Conservation (phyloP, 2,113 vertebrate species). For the Motacilla tschutschensis region DNA sequence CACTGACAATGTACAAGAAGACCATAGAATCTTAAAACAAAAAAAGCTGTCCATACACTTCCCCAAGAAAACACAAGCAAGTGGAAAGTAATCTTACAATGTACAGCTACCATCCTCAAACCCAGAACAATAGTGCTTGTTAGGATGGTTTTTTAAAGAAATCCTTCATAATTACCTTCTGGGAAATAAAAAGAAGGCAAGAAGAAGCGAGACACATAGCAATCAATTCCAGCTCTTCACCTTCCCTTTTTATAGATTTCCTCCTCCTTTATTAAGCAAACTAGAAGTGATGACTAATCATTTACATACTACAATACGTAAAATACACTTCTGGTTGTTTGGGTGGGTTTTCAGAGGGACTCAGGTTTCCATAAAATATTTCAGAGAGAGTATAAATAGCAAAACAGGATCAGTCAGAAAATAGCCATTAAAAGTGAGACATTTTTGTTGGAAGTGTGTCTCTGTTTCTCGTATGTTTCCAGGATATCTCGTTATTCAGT, state of each 20-base stretch:
- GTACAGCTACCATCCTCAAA: neutral
- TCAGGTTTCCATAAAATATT: neutral
- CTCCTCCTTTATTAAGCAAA: neutral
- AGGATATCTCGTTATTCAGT: neutral
- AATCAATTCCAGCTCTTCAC: neutral
- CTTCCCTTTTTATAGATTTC: neutral
- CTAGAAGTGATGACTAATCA: conserved; percentile 23
- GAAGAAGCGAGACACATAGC: neutral
- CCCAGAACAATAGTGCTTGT: neutral
- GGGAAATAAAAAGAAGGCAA: neutral
- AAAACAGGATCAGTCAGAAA: neutral
- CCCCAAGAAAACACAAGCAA: neutral
- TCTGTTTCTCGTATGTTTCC: accelerated
- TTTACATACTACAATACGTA: conserved; percentile 23
- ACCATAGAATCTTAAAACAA: neutral
- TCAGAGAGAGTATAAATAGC: neutral
- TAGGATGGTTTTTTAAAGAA: neutral
- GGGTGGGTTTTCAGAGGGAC: neutral
- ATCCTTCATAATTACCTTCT: conserved; percentile 51
- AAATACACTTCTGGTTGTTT: conserved; percentile 23
- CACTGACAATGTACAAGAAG: neutral
- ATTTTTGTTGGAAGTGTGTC: neutral
- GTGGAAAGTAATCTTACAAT: neutral
- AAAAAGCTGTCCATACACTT: neutral
- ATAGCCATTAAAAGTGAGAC: neutral